phyloP scores from a whole-genome alignment of 2,113 vertebrate genomes.

The Nerophis ophidion region DNA sequence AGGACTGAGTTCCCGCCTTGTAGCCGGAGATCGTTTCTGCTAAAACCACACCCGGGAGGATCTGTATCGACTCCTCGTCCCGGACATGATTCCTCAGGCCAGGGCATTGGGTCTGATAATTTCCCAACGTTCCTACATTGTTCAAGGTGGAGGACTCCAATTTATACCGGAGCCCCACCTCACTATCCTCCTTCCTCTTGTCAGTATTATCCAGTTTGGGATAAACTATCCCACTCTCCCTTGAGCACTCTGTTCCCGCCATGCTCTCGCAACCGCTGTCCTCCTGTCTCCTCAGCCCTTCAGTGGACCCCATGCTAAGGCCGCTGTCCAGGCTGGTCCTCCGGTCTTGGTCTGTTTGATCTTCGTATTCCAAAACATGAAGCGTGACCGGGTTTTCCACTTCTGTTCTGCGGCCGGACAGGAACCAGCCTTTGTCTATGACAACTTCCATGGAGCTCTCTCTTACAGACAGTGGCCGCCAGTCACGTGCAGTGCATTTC shows the following conservation, averaged over 20 bases:
- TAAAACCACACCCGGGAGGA: conserved; percentile 25
- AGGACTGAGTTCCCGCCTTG: conserved; percentile 47
- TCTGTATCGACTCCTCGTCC: conserved; percentile 26
- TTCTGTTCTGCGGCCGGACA: conserved; percentile 26
- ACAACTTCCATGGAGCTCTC: conserved; percentile 57
- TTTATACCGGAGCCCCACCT: conserved; percentile 42
- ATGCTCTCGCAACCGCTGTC: conserved; percentile 72
- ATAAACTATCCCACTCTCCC: conserved; percentile 29
- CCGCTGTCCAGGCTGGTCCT: conserved; percentile 67
- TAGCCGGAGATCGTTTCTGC: conserved; percentile 56
- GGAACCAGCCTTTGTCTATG: conserved; percentile 69
- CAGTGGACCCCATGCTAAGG: conserved; percentile 41
- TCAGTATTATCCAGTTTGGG: conserved; percentile 25
- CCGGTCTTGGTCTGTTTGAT: conserved; percentile 37
- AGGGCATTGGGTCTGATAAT: conserved; percentile 55
- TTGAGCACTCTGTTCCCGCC: conserved; percentile 49
- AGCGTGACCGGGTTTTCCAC: conserved; percentile 10
- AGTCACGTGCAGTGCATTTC: conserved; percentile 55
- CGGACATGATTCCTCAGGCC: conserved; percentile 13
- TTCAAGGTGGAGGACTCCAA: conserved; percentile 29
- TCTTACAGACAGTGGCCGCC: conserved; percentile 58
- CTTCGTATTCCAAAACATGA: background rate
- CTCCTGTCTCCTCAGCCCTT: conserved; percentile 34
- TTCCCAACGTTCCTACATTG: conserved; percentile 29
- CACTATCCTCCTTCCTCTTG: conserved; percentile 43